These are phyloP conservation scores for Magallana nippona DNA, from an alignment of 2,888 invertebrate genomes.

Conservation along the genomic window DNA sequence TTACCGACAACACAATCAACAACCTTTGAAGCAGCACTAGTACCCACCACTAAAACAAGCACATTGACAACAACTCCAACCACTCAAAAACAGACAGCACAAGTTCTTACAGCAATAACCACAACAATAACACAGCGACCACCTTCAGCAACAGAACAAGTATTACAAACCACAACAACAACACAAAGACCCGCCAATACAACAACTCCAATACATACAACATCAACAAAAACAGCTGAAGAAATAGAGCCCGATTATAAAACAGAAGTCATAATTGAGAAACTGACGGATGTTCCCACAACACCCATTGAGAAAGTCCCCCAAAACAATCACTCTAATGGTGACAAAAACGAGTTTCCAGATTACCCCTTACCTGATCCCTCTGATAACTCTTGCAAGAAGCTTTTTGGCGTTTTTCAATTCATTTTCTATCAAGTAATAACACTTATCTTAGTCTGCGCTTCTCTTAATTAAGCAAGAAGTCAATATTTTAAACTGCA, in stretches of 20 bases:
- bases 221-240: neutral
- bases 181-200: constrained; percentile 10
- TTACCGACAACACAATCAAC: neutral
- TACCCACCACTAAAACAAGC: neutral
- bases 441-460: neutral
- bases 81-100: neutral
- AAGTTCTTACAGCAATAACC: too few species aligned
- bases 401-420: neutral
- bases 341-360: neutral
- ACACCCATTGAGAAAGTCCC: neutral
- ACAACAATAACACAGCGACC: too few species aligned
- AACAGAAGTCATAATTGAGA: neutral
- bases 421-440: neutral
- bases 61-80: neutral
- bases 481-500: too few species aligned
- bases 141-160: too few species aligned
- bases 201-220: neutral
- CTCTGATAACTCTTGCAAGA: neutral
- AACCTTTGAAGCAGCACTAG: neutral
- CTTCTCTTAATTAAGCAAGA: neutral
- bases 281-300: neutral
- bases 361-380: neutral
- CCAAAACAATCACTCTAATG: neutral
- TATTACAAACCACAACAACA: neutral
- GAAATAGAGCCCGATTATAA: neutral